Evolutionary conservation across 2,113 vertebrate genomes (phyloP), one percentile per base, ranked within the genome.

Genomic region (Cyprinodon variegatus): DNA sequence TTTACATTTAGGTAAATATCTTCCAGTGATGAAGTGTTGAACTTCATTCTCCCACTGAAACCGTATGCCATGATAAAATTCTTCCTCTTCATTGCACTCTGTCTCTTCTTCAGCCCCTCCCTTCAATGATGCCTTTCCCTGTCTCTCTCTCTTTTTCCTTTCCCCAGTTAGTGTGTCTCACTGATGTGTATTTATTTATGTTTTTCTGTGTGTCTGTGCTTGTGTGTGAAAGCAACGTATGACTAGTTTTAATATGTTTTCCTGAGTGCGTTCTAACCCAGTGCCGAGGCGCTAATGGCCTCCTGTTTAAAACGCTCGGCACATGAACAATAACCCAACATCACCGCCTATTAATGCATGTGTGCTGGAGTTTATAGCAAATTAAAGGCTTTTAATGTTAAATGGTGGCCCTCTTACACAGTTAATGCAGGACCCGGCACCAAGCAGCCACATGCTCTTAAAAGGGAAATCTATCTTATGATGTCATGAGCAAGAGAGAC

Each of bases 391-490:
- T 94, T 90, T 90, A 93, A 92, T 93, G 92, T 93, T 94, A 92
- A 94, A 91, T 86, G 91, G 91, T 91, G 88, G 86, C 83, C 89
- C 91, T 90, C 92, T 93, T 93, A 92, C 87, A 92, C 86, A 88
- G 89, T 88, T 92, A 91, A 92, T 89, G 87, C 88, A 90, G 83
- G 93, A 91, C 91, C 92, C 91, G 91, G 90, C 90, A 82, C 88
- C 77, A 87, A 86, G 72, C 88, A 92, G 88, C 83, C 90, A 79
- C 71, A 70, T 68, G 79, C 88, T 90, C 92, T 93, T 94, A 94
- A 94, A 93, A 91, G 92, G 92, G 76, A 91, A 92, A 94, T 95
- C 89, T 92, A 90, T 94, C 94, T 94, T 94, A 91, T 94, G 92
- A 93, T 94, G 92, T 94, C 93, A 94, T 93, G 82, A 79, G 46